Evolutionary conservation across 1,140 invertebrate genomes (phyloP), one percentile per base, ranked within the genome.

Genomic region (Hydropsyche tenuis): DNA sequence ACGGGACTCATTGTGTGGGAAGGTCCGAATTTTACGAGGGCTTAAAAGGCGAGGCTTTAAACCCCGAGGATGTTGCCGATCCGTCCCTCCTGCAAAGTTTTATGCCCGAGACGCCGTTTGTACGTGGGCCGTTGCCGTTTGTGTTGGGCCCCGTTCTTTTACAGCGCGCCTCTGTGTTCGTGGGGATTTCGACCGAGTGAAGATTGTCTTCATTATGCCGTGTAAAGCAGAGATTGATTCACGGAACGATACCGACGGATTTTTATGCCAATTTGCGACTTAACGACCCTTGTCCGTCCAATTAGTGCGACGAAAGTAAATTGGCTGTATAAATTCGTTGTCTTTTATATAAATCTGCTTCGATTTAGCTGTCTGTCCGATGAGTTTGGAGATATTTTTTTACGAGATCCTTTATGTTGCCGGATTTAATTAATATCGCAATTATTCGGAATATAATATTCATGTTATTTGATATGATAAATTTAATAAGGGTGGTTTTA

Each of bases 11-110:
- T 70, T 60, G 68, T 70, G 46, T 27, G 18, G 23, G 51, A 56
- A 42, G 65, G 60, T 25, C 73, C 46, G 51, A 77, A 77, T 77
- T 77, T 77, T 74, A 76, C 72, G 75, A 76, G 27, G 72, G 64
- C 75, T 76, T 76, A 76, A 76, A 76, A 71, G 75, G 63, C 48
- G 45, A 77, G 66, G 75, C 75, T 73, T 72, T 72, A 74, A 77
- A 74, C 48, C 70, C 43, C 46, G 30, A 37, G 75, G 75, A 62
- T 77, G 72, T 51, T 74, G 69, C 73, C 75, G 73, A 77, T 77
- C 72, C 75, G 30, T 9, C 69, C 22, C n/a, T n/a, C n/a, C 37
- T 23, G 68, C 18, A 72, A 77, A 77, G 60, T 77, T 77, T 77
- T 77, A 77, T 74, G 73, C 72, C 42, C 9, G 56, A 71, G 45